Evolutionary conservation across 1,140 invertebrate species (phyloP).

Genomic region (Drosophila bocki): DNA sequence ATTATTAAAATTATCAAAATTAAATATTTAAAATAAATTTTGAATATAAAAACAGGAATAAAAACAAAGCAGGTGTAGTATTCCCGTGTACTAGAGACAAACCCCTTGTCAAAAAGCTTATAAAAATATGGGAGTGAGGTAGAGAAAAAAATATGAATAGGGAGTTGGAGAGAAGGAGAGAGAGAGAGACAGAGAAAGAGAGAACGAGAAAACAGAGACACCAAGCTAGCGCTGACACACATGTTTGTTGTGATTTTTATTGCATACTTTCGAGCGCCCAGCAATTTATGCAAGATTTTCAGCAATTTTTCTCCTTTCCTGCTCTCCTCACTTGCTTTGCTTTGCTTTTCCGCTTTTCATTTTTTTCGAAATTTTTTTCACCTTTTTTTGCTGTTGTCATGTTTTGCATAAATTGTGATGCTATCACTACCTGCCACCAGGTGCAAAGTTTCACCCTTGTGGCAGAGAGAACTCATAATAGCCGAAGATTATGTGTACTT

Average conservation of each 20-base stretch:
- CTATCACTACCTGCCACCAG: slow-evolving; percentile 35
- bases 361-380: neutral
- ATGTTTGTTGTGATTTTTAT: slow-evolving; percentile 79
- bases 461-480: slow-evolving; percentile 39
- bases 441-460: slow-evolving; percentile 36
- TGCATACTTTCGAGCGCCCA: slow-evolving; percentile 67
- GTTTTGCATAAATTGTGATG: slow-evolving; percentile 76
- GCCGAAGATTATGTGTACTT: slow-evolving; percentile 46
- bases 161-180: neutral
- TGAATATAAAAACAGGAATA: neutral
- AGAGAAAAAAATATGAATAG: neutral
- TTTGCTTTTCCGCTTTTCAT: slow-evolving; percentile 7
- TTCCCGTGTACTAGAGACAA: neutral
- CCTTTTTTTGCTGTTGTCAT: slow-evolving; percentile 37
- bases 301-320: slow-evolving; percentile 40
- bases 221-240: slow-evolving; percentile 31
- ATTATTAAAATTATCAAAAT: no score
- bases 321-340: slow-evolving; percentile 1
- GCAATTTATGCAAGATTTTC: slow-evolving; percentile 74
- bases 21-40: neutral
- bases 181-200: neutral
- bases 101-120: slow-evolving; percentile 16
- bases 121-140: neutral
- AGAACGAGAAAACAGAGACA: neutral
- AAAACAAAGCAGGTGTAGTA: neutral